Base-by-base conservation (phyloP, 2,113 vertebrate genomes). In the Dendrocopos noguchii region DNA sequence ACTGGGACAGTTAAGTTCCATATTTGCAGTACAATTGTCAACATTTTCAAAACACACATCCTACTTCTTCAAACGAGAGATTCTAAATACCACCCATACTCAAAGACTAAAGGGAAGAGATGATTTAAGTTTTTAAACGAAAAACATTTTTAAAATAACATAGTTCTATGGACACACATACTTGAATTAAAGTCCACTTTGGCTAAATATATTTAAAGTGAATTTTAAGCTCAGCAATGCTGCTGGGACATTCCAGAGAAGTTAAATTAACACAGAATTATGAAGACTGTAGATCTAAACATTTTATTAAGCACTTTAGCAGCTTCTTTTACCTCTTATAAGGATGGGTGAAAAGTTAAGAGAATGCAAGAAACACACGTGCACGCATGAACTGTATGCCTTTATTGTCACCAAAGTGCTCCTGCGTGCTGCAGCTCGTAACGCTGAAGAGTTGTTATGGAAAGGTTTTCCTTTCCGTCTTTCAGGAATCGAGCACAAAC, bases 381-480 rank as follows among this genome's bases (percentile, higher is more conserved):
- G 3, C 3, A 80, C 4, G 6, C 56, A 68, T 24, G 22, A 36
- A 44, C 44, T 75, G 12, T 31, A 36, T 82, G 27, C 55, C 12
- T 87, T 68, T 53, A 31, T n/a, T 64, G 46, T 7, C 12, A 77
- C 2, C 0, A 15, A 33, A 56, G 13, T 18, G 44, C 21, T 66
- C 18, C 3, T 7, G 18, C 64, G n/a, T 21, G 86, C n/a, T 29
- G 72, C 9, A 31, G n/a, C 19, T 10, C 16, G 4, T 4, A 64
- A 39, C 0, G 4, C 14, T 22, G 50, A 15, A 11, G 72, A 61
- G 18, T 20, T 72, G 6, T 7, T n/a, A n/a, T 0, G 25, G 6
- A 59, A 50, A 22, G 18, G 22, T 39, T 36, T 20, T 78, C 72
- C 27, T 39, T 73, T 52, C 14, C 16, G 66, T 3, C 27, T 84